Evolutionary conservation across 2,113 vertebrate genomes (phyloP), one percentile per base, ranked within the genome.

Genomic region (Leucosticte australis): DNA sequence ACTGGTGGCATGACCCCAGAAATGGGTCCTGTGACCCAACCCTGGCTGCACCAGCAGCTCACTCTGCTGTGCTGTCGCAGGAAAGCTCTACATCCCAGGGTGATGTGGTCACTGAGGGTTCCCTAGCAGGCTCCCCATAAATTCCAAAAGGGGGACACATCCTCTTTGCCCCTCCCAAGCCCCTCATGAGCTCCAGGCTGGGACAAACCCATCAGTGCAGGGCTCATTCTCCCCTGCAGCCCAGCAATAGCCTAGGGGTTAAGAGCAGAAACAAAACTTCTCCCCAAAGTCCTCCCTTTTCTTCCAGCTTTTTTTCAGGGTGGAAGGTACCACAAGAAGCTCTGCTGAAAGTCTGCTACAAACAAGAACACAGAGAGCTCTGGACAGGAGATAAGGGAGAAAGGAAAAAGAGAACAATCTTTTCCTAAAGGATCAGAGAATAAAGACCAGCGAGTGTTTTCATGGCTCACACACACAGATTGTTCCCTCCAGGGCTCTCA

Each of bases 401-500:
- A 74, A 57, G 47, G 47, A 15, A 46, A 68, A 77, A 39, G 22
- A 46, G 55, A 64, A 33, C 30, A 47, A 6, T 27, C 30, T 71
- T 55, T 18, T 60, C 68, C 50, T 68, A 27, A 63, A 85, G 65
- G 44, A 82, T 69, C 16, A 47, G 64, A 65, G 39, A 89, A 83
- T 22, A 52, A 83, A 83, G 86, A 71, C 77, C 73, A 60, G 53
- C 60, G 33, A 81, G 69, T 64, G 87, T 87, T 70, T 87, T 78
- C 7, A 6, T 5, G 3, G 37, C 30, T 86, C 47, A 7, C 69
- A 79, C 69, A 81, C 42, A 57, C 11, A 47, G 83, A 68, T 68
- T 60, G 52, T 83, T 55, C 47, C 89, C 73, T 90, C 47, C 77
- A 92, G 62, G 80, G 52, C 89, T 93, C 83, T 76, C 78, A 15